Base-by-base conservation (phyloP, 2,797 vertebrate genomes). In the Tarsius wallacei region DNA sequence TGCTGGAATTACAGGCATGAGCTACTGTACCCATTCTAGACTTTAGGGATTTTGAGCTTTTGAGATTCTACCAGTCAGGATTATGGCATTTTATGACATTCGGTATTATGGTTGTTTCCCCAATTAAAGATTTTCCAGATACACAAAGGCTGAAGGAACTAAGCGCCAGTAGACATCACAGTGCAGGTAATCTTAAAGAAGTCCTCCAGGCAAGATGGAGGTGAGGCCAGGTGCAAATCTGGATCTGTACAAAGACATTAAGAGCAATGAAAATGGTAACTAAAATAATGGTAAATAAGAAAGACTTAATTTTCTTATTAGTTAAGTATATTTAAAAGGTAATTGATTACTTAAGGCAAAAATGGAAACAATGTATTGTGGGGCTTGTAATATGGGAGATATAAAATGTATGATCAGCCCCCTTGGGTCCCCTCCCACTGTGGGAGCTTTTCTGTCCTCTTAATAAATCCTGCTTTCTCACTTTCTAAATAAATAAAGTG, bases 161-260 rank as follows among this genome's bases (percentile, higher is more conserved):
- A 14, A 36, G 26, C 1, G 1, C 13, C 19, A 26, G 42, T 66
- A 16, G 2, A 42, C 42, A 11, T 26, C 21, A 33, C 10, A 7
- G 19, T 0, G 13, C 26, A 16, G 1, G 55, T 21, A 8, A 19
- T 9, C 28, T 55, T 21, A 9, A 26, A 31, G 33, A 51, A 16
- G 49, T 22, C 47, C 28, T 13, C 28, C 1, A 1, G 4, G 16
- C 3, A 0, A 17, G 36, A 1, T 9, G 28, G 1, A 59, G 63
- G 36, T 3, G 53, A 68, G 11, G 3, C 10, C 36, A 22, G 33
- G 36, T 0, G 22, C 28, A 70, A 26, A 31, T 21, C 15, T 26
- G 11, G 3, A 1, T 8, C 51, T 7, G 2, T 4, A 10, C 33
- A n/a, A n/a, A 49, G 36, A 49, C 12, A 6, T 5, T 12, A 21